These are phyloP conservation scores for Anthopleura xanthogrammica DNA, from an alignment of 92 coral and sea anemone genomes.

Conservation along the genomic window DNA sequence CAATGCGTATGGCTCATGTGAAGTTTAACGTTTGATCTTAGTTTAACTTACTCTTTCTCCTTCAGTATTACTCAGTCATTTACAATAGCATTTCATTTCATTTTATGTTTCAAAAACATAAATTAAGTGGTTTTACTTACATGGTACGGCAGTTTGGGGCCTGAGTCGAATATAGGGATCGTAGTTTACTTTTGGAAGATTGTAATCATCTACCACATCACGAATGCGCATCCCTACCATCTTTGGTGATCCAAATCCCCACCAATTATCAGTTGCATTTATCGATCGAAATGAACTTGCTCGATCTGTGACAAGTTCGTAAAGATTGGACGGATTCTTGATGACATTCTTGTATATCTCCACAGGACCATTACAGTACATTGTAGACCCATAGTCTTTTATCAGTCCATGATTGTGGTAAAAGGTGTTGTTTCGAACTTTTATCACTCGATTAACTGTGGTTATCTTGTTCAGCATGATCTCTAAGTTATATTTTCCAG, in stretches of 20 bases:
- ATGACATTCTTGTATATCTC: conserved; percentile 34
- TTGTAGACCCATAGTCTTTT: conserved; percentile 27
- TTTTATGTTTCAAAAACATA: no score
- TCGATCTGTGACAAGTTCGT: conserved; percentile 31
- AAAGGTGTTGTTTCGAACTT: background rate
- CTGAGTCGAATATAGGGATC: conserved; percentile 33
- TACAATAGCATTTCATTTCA: no score
- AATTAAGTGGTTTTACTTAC: conserved; percentile 14
- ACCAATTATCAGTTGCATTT: conserved; percentile 56
- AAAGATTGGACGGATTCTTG: conserved; percentile 48
- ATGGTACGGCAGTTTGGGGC: conserved; percentile 22
- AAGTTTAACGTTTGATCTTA: no score
- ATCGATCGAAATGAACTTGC: conserved; percentile 16
- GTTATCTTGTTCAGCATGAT: no score
- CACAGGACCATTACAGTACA: conserved; percentile 29
- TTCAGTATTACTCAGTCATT: no score
- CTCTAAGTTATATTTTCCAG: no score
- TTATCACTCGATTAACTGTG: background rate
- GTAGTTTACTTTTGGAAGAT: conserved; percentile 45
- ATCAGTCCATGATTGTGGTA: conserved; percentile 20
- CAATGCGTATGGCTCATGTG: no score
- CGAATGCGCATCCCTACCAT: conserved; percentile 29
- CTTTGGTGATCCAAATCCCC: conserved; percentile 34
- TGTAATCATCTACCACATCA: conserved; percentile 32
- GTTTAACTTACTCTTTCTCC: no score